Conservation (phyloP, 2,797 vertebrate genomes). For the Paramormyrops hopkinsi region DNA sequence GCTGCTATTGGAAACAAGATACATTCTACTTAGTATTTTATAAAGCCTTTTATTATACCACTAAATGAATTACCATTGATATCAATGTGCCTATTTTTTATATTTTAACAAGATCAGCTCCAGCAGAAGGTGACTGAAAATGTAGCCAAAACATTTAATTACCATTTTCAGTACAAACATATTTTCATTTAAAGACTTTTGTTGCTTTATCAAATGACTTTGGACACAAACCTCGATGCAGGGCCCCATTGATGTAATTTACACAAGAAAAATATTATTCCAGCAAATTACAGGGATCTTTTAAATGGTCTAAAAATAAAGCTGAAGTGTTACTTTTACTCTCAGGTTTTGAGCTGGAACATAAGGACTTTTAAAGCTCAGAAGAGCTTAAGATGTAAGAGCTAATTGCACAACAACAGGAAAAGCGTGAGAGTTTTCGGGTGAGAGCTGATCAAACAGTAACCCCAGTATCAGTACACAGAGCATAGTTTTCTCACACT, state of each 20-base stretch:
- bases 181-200: background rate
- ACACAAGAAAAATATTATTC: background rate
- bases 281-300: background rate
- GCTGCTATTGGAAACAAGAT: background rate
- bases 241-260: background rate
- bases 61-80: background rate
- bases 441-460: background rate
- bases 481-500: background rate
- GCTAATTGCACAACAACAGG: background rate
- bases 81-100: background rate
- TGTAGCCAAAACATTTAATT: background rate
- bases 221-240: background rate
- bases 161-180: background rate
- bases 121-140: background rate
- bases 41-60: background rate
- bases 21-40: background rate
- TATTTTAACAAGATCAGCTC: background rate
- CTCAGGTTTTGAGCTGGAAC: background rate
- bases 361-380: background rate
- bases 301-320: background rate
- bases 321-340: background rate
- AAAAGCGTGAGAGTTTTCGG: background rate
- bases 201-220: background rate
- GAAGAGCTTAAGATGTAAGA: background rate
- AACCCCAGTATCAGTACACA: background rate